Conservation (phyloP, 2,113 vertebrate species). For the Halcyon senegalensis region DNA sequence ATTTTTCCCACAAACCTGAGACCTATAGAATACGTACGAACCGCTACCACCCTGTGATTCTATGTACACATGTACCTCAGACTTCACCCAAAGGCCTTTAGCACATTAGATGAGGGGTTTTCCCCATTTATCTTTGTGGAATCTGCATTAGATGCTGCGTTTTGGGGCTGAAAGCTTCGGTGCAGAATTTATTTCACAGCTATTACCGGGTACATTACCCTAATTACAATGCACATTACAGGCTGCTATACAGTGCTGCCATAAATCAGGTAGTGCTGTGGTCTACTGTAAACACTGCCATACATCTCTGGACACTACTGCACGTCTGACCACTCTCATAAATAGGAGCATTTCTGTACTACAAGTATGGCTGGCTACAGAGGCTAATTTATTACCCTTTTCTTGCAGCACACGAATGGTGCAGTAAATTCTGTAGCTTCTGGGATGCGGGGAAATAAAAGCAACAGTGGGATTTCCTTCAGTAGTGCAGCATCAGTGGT, state of each 20-base stretch:
- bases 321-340: constrained; percentile 28
- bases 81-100: neutral
- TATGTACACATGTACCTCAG: accelerated
- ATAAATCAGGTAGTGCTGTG: neutral
- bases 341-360: neutral
- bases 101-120: accelerated
- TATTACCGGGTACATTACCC: constrained; percentile 23
- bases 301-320: constrained; percentile 20
- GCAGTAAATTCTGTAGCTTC: constrained; percentile 4
- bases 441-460: neutral
- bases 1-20: neutral
- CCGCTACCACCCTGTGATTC: neutral
- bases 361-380: neutral
- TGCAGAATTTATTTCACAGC: constrained; percentile 26
- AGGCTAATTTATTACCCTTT: constrained; percentile 32
- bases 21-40: neutral
- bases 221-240: neutral
- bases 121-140: neutral
- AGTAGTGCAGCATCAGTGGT: neutral
- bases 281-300: neutral
- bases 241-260: neutral
- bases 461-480: neutral
- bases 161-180: neutral
- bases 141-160: neutral
- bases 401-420: neutral